These are phyloP conservation scores for Rattus norvegicus DNA, from an alignment of 2,113 vertebrate species.

Conservation along the genomic window DNA sequence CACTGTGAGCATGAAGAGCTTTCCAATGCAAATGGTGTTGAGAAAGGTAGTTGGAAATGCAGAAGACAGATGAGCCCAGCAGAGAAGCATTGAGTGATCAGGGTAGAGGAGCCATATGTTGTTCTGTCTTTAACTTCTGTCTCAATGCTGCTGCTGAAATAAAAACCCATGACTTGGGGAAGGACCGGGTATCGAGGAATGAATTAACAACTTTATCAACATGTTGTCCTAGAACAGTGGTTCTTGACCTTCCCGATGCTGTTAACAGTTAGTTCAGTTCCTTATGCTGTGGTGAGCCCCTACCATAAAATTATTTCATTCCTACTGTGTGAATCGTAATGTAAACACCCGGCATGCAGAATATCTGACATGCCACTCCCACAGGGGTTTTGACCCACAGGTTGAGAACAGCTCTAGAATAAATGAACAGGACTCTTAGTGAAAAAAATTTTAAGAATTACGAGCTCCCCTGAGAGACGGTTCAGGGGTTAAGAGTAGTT, in stretches of 20 bases:
- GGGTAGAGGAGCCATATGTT: not conserved
- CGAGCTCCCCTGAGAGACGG: not conserved
- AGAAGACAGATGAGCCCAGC: not conserved
- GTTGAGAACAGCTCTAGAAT: not conserved
- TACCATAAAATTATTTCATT: not conserved
- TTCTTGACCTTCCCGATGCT: not conserved
- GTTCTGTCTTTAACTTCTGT: constrained; percentile 47
- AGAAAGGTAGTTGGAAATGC: constrained; percentile 20
- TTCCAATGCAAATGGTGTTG: not conserved
- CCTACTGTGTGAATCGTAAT: not conserved
- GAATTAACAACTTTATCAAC: not conserved
- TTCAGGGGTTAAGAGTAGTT: not conserved
- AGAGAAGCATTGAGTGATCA: constrained; percentile 21
- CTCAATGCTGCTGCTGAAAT: constrained; percentile 1
- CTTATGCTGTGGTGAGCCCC: not conserved
- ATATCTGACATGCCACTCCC: not conserved
- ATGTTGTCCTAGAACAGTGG: not conserved
- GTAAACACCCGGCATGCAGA: not conserved
- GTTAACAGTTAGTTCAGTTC: not conserved
- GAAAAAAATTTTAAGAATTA: not conserved
- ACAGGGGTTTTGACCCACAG: not conserved
- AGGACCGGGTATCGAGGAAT: constrained; percentile 1
- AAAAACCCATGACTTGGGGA: not conserved
- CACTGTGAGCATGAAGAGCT: not conserved
- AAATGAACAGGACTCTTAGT: not conserved